Evolutionary conservation across 2,888 invertebrate species (phyloP).

Genomic region (Epiblema foenella): DNA sequence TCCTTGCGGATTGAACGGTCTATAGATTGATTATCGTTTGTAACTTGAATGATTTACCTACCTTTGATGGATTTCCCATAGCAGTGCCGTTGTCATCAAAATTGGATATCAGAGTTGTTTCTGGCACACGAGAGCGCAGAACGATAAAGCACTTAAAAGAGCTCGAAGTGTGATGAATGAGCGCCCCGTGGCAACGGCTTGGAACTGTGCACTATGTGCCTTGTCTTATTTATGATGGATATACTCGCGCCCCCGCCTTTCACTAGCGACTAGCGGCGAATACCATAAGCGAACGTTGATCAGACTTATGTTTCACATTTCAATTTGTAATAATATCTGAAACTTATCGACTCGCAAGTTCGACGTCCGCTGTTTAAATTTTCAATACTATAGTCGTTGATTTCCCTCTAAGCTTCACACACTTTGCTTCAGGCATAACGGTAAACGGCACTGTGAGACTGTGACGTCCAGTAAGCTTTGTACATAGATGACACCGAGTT

Average conservation of each 20-base stretch:
- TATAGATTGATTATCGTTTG: conserved; percentile 1
- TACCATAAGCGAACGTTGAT: neutral
- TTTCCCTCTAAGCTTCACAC: too few relatives aligned
- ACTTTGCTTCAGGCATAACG: neutral
- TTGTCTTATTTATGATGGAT: conserved; percentile 70
- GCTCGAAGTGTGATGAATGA: conserved; percentile 81
- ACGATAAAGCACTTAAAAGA: conserved; percentile 76
- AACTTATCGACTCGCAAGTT: too few relatives aligned
- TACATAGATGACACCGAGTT: neutral
- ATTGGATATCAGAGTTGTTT: conserved; percentile 52
- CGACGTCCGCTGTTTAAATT: too few relatives aligned
- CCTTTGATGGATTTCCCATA: conserved; percentile 48
- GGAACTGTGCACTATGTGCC: conserved; percentile 64
- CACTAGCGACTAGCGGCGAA: conserved; percentile 12
- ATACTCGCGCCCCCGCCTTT: conserved; percentile 54
- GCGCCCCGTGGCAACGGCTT: conserved; percentile 61
- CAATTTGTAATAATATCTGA: too few relatives aligned
- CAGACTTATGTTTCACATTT: neutral
- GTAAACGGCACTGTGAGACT: too few relatives aligned
- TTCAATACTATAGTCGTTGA: too few relatives aligned
- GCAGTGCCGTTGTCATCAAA: conserved; percentile 50
- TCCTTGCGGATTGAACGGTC: neutral
- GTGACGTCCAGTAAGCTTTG: conserved; percentile 4
- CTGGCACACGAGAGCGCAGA: conserved; percentile 50
- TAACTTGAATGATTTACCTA: conserved; percentile 14